phyloP scores from a whole-genome alignment of 2,888 invertebrate genomes.

The Mimas tiliae region DNA sequence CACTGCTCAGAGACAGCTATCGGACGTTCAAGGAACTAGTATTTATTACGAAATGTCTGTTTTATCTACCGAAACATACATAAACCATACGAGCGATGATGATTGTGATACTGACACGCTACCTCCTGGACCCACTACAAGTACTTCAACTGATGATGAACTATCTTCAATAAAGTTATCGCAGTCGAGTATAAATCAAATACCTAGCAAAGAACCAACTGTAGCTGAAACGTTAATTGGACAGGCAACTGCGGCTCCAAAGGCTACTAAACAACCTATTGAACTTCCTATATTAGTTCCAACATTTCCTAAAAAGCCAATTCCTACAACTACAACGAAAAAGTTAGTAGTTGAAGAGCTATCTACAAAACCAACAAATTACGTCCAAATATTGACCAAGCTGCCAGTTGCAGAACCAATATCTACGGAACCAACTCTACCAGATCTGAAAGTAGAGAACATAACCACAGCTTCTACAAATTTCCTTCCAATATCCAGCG shows the following conservation, averaged over 20 bases:
- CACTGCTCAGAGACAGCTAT: constrained; percentile 67
- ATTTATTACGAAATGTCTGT: constrained; percentile 82
- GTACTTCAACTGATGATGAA: constrained; percentile 63
- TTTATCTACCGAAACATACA: constrained; percentile 77
- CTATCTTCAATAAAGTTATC: constrained; percentile 55
- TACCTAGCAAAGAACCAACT: neutral
- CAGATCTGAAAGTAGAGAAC: constrained; percentile 48
- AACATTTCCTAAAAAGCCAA: neutral
- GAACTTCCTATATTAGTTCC: neutral
- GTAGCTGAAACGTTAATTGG: neutral
- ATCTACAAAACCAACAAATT: constrained; percentile 13
- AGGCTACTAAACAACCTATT: neutral
- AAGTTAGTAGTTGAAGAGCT: neutral
- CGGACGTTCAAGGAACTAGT: constrained; percentile 80
- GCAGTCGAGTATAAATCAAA: constrained; percentile 45
- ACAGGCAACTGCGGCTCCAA: neutral
- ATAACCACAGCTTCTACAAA: constrained; percentile 52
- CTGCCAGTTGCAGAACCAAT: constrained; percentile 45
- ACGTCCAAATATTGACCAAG: neutral
- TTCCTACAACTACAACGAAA: neutral
- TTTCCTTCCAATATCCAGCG: constrained; percentile 52
- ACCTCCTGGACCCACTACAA: constrained; percentile 57
- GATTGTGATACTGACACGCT: constrained; percentile 74
- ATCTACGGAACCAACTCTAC: constrained; percentile 44
- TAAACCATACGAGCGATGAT: constrained; percentile 65